Base-by-base conservation (phyloP, 2,888 invertebrate genomes). In the Parasteatoda lunata region DNA sequence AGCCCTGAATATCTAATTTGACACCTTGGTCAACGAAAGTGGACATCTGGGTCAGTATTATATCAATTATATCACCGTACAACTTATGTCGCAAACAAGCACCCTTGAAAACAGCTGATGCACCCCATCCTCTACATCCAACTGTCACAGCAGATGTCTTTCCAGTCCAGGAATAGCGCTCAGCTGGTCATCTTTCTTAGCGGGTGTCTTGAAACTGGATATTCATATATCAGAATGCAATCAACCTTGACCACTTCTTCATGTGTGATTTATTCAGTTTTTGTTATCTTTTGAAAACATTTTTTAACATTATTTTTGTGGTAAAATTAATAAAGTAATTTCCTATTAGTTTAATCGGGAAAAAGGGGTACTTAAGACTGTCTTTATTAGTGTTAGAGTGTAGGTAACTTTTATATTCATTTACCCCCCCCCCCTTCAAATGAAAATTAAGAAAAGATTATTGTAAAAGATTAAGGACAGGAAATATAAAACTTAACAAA, bases 131-230 rank as follows among this genome's bases (percentile, higher is more conserved):
- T 45, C 70, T 0, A 65, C 81, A 75, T 48, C 75, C 75, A 52
- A 52, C 45, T 59, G 69, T 45, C 30, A 49, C 64, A n/a, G n/a
- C 79, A 71, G 70, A 54, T 71, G 79, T 54, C 71, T 51, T 54
- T 11, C 52, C 15, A 49, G 47, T 68, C 15, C 7, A 15, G n/a
- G 5, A 45, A 6, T 6, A 49, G 68, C 7, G 52, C 79, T 79
- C 71, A 71, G 71, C 65, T 64, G 79, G 79, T 64, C 79, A 79
- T 71, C 79, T 49, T 71, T 15, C 54, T 71, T 52, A 30, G 30
- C 30, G 30, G 30, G 30, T 2, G 30, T 2, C 9, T 54, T 11
- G 8, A 4, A 54, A 13, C 54, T 54, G 59, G n/a, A 59, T 13
- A 59, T 59, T 6, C n/a, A 13, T 13, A 13, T 5, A 13, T 59